Evolutionary conservation across 2,113 vertebrate species (phyloP).

Genomic region (Alethe diademata): DNA sequence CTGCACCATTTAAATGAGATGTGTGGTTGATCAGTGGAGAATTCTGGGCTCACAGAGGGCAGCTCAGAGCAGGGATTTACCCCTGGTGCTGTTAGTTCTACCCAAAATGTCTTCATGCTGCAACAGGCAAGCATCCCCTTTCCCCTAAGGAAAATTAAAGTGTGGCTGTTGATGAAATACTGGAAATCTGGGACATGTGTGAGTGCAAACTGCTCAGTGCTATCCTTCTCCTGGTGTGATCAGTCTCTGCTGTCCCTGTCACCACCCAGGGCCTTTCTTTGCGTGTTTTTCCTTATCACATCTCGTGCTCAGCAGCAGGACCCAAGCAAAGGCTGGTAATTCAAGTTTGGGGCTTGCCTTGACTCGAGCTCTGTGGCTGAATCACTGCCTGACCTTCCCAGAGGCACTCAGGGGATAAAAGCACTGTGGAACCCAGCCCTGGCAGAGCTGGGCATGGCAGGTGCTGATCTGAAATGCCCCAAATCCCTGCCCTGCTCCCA

Average conservation of each 20-base stretch:
- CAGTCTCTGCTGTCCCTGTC: not conserved
- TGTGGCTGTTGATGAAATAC: not conserved
- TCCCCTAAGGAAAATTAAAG: not conserved
- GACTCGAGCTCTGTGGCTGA: accelerated
- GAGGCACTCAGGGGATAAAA: not conserved
- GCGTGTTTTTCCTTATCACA: not conserved
- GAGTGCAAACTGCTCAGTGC: not conserved
- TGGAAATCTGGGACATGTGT: not conserved
- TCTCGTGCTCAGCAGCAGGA: not conserved
- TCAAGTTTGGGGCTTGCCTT: not conserved
- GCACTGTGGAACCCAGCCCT: accelerated
- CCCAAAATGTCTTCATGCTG: not conserved
- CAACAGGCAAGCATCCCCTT: accelerated
- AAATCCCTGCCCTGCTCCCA: not conserved
- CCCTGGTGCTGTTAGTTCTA: not conserved
- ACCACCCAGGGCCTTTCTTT: not conserved
- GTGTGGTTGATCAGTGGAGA: not conserved
- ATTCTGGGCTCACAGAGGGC: not conserved
- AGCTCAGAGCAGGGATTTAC: not conserved
- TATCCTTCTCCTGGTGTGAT: not conserved
- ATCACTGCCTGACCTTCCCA: not conserved
- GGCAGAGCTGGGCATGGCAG: not conserved
- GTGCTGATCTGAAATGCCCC: not conserved
- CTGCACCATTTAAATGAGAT: not conserved
- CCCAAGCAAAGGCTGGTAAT: not conserved